Base-by-base conservation (phyloP, 2,888 invertebrate species). In the Drosophila gaucha region DNA sequence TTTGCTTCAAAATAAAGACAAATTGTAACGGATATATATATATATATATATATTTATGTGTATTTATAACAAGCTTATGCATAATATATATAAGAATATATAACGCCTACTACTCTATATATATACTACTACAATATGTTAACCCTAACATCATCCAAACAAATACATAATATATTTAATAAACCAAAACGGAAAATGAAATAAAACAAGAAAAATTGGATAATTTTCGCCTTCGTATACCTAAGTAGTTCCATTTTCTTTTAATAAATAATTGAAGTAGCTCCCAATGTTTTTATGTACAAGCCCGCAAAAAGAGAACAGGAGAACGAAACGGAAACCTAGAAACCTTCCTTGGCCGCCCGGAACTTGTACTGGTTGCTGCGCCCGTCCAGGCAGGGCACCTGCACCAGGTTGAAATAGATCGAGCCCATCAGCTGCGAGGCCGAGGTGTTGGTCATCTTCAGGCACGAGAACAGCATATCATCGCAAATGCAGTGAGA, bases 401-500 rank as follows among this genome's bases (percentile, higher is more conserved):
- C 92, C 91, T 95, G 95, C 38, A 96, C 94, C 70, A 97, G 92
- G 90, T 97, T 97, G 91, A 97, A 97, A 91, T 97, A 97, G 69
- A 97, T 95, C 85, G 95, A 95, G 38, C 97, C 97, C 94, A 97
- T 95, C 3, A 92, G 91, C 64, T 94, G 93, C 0, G 96, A 95
- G 6, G 95, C 95, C 38, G 96, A 95, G 24, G 95, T 95, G 78
- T 94, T 94, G 28, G 95, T 94, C 52, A 93, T 91, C 90, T 96
- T 96, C 66, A 98, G 93, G 91, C 98, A 98, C 20, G 94, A 93
- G 90, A 95, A 96, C 50, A 98, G 94, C 92, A 94, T 94, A 78
- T 96, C 95, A 91, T 98, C 98, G 91, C 98, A 98, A 50, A 93
- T 93, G 91, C 98, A 98, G 91, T 97, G 97, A 1, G 97, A 97